Conservation (phyloP, 23 tunicate species). For the Halocynthia aurantium region DNA sequence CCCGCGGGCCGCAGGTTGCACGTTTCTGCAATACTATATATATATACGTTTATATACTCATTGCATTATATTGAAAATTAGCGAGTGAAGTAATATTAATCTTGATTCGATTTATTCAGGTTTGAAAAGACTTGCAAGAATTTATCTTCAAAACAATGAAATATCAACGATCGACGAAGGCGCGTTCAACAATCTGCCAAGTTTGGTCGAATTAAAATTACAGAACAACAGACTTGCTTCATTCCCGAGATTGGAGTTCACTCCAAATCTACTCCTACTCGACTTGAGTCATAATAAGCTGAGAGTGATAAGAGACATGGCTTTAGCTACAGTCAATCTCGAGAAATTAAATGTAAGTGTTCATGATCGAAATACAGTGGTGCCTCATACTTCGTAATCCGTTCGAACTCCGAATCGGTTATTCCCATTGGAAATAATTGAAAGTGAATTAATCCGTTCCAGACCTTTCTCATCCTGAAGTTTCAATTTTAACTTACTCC, state of each 20-base stretch:
- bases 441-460: too few species aligned
- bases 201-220: slow-evolving; percentile 60
- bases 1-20: too few species aligned
- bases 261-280: slow-evolving; percentile 52
- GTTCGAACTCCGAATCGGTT: too few species aligned
- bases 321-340: slow-evolving; percentile 35
- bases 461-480: too few species aligned
- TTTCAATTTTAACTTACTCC: too few species aligned
- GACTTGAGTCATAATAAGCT: slow-evolving; percentile 32
- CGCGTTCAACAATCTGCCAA: slow-evolving; percentile 41
- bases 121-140: slow-evolving; percentile 32
- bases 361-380: too few species aligned
- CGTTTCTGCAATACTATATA: too few species aligned
- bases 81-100: neutral
- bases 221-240: slow-evolving; percentile 33
- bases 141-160: slow-evolving; percentile 45
- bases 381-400: too few species aligned
- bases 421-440: too few species aligned
- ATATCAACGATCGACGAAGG: slow-evolving; percentile 24
- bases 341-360: slow-evolving; percentile 54
- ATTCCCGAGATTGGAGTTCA: slow-evolving; percentile 37
- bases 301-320: slow-evolving; percentile 22
- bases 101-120: slow-evolving; percentile 13
- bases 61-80: too few species aligned
- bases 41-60: too few species aligned